phyloP scores from a whole-genome alignment of 2,888 invertebrate species.

The Carterocephalus palaemon region DNA sequence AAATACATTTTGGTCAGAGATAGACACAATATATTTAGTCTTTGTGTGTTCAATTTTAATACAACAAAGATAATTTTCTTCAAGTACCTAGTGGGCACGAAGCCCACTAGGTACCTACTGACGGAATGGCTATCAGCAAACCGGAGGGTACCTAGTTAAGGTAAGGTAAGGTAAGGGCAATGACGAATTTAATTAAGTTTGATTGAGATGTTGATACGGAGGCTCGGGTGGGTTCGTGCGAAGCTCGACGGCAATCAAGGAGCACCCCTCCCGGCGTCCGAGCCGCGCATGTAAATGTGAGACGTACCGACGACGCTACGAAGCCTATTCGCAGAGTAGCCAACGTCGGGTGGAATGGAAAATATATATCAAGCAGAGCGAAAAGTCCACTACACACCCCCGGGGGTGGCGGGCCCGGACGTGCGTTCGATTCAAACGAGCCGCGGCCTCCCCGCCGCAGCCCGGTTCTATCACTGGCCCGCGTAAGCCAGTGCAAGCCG shows the following conservation, averaged over 20 bases:
- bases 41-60: too few relatives aligned
- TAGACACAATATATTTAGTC: too few relatives aligned
- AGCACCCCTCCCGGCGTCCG: conserved; percentile 43
- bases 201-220: conserved; percentile 49
- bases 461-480: conserved; percentile 46
- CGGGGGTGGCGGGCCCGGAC: conserved; percentile 63
- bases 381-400: conserved; percentile 77
- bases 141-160: conserved; percentile 8
- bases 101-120: too few relatives aligned
- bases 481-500: conserved; percentile 35
- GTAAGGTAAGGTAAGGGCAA: conserved; percentile 28
- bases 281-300: conserved; percentile 65
- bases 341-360: conserved; percentile 73
- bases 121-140: too few relatives aligned
- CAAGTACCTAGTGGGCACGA: too few relatives aligned
- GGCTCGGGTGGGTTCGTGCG: conserved; percentile 32
- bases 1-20: too few relatives aligned
- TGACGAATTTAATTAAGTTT: conserved; percentile 56
- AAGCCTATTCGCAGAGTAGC: conserved; percentile 65
- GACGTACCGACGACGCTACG: conserved; percentile 46
- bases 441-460: conserved; percentile 53
- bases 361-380: conserved; percentile 76
- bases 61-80: too few relatives aligned
- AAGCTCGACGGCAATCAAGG: conserved; percentile 33
- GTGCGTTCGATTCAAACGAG: conserved; percentile 78